Evolutionary conservation across 2,888 invertebrate species (phyloP), one percentile per base, ranked within the genome.

Genomic region (Eledona agricola): DNA sequence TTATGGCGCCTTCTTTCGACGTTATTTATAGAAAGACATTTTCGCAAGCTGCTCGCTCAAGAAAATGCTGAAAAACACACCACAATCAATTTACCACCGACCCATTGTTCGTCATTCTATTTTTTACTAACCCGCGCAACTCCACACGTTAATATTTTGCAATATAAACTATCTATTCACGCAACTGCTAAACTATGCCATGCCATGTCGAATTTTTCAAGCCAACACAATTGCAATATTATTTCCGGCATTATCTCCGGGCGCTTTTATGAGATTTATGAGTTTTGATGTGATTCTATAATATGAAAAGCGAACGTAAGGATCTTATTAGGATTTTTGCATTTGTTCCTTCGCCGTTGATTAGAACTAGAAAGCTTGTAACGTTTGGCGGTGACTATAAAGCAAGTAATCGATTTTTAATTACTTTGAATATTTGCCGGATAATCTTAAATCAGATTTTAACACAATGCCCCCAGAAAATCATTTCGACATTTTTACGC

Each of bases 181-280:
- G n/a, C n/a, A n/a, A n/a, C n/a, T n/a, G n/a, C n/a, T n/a, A n/a
- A n/a, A n/a, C n/a, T n/a, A n/a, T n/a, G n/a, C n/a, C 31, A 16
- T 32, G 9, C 26, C n/a, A n/a, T n/a, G n/a, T 38, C 26, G 23
- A 38, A 38, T 38, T 38, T 38, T 38, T 38, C n/a, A 12, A 15
- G 26, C 25, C 38, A 38, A 38, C 25, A 38, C 10, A 15, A 38
- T 38, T 13, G 15, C 13, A 10, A 35, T 35, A 35, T 35, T 35
- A 35, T 35, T 35, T 35, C 35, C 35, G 35, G 22, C 35, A 25
- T 38, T 25, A 25, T 38, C 25, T 38, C 17, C 13, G 38, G 22
- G 16, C 38, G 38, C 38, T 38, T 37, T 38, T 23, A 38, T 11
- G 26, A 38, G 25, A 38, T 35, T 35, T 38, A 40, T 40, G 20